Evolutionary conservation across 2,113 vertebrate genomes (phyloP).

Genomic region (Cyprinus carpio): DNA sequence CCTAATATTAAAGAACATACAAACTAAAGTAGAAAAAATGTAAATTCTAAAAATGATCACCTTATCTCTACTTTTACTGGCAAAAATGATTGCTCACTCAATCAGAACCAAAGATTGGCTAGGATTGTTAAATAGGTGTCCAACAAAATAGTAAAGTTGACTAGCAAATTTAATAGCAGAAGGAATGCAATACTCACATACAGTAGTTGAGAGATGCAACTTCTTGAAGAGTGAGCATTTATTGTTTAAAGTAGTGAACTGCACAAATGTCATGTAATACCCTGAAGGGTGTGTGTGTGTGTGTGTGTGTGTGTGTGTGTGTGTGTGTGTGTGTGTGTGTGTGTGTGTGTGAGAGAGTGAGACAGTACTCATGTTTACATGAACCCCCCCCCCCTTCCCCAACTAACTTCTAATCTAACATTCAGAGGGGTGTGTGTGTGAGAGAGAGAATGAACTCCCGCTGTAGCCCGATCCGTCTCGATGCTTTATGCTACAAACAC

Average conservation of each 20-base stretch:
- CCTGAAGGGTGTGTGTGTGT: not conserved
- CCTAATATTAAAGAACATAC: not conserved
- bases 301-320: not conserved
- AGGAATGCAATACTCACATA: not conserved
- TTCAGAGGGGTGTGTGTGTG: not conserved
- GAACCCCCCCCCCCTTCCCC: not conserved
- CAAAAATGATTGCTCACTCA: not conserved
- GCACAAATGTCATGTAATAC: not conserved
- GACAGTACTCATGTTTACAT: not conserved
- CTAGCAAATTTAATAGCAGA: not conserved
- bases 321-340: too few species aligned
- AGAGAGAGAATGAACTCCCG: not conserved
- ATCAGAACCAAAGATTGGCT: not conserved
- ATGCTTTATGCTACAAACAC: slow-evolving; percentile 28
- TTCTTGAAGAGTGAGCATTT: not conserved
- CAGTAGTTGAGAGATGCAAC: not conserved
- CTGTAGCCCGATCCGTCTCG: slow-evolving; percentile 18
- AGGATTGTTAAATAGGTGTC: not conserved
- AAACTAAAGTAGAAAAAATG: not conserved
- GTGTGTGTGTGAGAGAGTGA: not conserved
- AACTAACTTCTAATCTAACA: not conserved
- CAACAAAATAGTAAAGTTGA: not conserved
- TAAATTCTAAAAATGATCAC: not conserved
- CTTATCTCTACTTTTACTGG: not conserved
- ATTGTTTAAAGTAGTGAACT: not conserved